Conservation (phyloP, 1,140 invertebrate genomes). For the Goniozus legneri region DNA sequence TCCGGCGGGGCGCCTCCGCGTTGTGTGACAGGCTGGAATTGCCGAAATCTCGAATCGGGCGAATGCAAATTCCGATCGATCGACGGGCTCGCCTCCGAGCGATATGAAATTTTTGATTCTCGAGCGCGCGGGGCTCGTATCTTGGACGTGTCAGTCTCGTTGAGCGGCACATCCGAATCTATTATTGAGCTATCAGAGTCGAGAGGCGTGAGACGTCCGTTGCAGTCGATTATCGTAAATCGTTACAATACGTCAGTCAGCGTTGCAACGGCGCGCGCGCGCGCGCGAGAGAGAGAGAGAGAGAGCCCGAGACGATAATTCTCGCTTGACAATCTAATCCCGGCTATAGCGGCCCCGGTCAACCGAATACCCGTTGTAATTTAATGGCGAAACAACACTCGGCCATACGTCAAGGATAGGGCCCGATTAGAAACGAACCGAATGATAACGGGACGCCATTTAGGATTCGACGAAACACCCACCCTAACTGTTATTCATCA, state of each 20-base stretch:
- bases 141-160: too few relatives aligned
- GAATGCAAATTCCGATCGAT: too few relatives aligned
- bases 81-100: too few relatives aligned
- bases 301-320: slow-evolving; percentile 26
- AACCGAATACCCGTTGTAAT: slow-evolving; percentile 21
- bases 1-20: too few relatives aligned
- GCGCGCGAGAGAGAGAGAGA: too few relatives aligned
- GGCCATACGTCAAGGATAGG: neutral
- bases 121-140: too few relatives aligned
- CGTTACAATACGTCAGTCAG: slow-evolving; percentile 34
- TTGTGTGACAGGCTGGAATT: too few relatives aligned
- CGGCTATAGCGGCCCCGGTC: slow-evolving; percentile 21
- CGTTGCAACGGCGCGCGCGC: slow-evolving; percentile 22
- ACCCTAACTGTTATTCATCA: too few relatives aligned
- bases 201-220: slow-evolving; percentile 16
- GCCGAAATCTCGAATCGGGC: too few relatives aligned
- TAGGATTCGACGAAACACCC: too few relatives aligned
- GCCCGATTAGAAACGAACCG: neutral
- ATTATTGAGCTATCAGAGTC: slow-evolving; percentile 31
- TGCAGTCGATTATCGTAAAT: slow-evolving; percentile 36
- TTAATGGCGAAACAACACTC: slow-evolving; percentile 31
- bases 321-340: slow-evolving; percentile 35
- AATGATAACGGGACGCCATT: too few relatives aligned
- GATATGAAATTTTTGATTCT: too few relatives aligned
- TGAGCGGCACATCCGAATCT: slow-evolving; percentile 22